Evolutionary conservation across 2,888 invertebrate genomes (phyloP).

Genomic region (Eulithis testata): DNA sequence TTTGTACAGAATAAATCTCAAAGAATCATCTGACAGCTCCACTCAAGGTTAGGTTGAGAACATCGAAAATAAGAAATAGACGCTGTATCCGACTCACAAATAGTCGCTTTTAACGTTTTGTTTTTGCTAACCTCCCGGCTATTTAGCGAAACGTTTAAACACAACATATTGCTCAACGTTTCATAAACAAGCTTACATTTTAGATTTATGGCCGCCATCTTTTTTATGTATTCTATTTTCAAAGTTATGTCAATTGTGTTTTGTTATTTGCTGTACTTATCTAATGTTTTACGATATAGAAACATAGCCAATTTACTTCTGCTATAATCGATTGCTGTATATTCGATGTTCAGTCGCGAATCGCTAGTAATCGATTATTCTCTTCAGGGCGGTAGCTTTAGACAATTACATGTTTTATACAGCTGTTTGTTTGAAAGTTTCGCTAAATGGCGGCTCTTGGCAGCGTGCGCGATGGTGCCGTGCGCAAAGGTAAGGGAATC

Average conservation of each 20-base stretch:
- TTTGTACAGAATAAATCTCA: constrained; percentile 71
- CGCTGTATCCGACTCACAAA: constrained; percentile 72
- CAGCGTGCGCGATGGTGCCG: constrained; percentile 75
- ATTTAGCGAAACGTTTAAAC: constrained; percentile 30
- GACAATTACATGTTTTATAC: constrained; percentile 39
- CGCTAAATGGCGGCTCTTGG: constrained; percentile 57
- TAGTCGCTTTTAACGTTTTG: constrained; percentile 54
- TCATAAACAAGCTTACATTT: constrained; percentile 30
- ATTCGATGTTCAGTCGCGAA: constrained; percentile 3
- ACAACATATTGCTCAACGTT: constrained; percentile 27
- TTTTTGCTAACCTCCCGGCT: constrained; percentile 54
- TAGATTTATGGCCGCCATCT: constrained; percentile 16
- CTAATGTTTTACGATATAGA: background rate
- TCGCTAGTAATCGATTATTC: constrained; percentile 14
- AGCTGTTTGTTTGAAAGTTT: constrained; percentile 46
- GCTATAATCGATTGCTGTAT: constrained; percentile 6
- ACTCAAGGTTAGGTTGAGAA: constrained; percentile 72
- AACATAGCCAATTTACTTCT: background rate
- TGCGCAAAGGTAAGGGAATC: constrained; percentile 81
- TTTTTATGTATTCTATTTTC: constrained; percentile 9
- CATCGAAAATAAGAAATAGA: constrained; percentile 55
- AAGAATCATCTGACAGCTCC: constrained; percentile 69
- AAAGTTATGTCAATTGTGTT: constrained; percentile 16
- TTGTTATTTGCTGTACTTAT: constrained; percentile 2
- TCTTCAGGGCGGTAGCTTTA: constrained; percentile 20